Conservation (phyloP, 2,113 vertebrate genomes). For the Callopanchax toddi region DNA sequence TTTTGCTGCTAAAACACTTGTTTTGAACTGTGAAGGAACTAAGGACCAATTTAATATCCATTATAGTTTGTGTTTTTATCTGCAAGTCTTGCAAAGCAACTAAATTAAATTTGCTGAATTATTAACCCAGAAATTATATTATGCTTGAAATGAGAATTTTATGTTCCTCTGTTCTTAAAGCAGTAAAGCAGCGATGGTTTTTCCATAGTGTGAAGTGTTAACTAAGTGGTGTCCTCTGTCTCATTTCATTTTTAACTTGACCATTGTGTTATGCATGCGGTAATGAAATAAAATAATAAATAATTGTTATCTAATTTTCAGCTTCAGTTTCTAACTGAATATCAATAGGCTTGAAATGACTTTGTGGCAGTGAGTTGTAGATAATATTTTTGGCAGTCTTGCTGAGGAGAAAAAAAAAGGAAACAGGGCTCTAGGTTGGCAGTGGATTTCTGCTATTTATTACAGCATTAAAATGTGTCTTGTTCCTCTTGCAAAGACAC, state of each 20-base stretch:
- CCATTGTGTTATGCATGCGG: neutral
- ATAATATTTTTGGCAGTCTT: conserved; percentile 24
- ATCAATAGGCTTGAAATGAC: conserved; percentile 27
- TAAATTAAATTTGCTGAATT: neutral
- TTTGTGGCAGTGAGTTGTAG: conserved; percentile 10
- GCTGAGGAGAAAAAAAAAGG: conserved; percentile 7
- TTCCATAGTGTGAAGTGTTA: neutral
- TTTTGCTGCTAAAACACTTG: neutral
- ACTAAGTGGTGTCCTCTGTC: neutral
- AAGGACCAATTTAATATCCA: neutral
- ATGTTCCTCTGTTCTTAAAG: neutral
- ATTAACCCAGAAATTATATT: neutral
- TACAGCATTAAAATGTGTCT: conserved; percentile 39
- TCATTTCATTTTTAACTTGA: neutral
- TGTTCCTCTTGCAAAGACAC: conserved; percentile 30
- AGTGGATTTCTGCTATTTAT: conserved; percentile 51
- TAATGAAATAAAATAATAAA: conserved; percentile 10
- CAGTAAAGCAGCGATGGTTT: neutral
- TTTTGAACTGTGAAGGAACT: neutral
- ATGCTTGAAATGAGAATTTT: neutral
- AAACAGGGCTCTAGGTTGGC: conserved; percentile 18
- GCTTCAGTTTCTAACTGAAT: conserved; percentile 12
- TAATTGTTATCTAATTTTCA: neutral
- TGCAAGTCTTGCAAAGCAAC: neutral
- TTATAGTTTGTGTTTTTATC: neutral